A percentile compares a stretch with the other conserved stretches of the same genome.
These are phyloP conservation scores for Siderastrea radians DNA, from an alignment of 92 coral and sea anemone species.

Conservation along the genomic window DNA sequence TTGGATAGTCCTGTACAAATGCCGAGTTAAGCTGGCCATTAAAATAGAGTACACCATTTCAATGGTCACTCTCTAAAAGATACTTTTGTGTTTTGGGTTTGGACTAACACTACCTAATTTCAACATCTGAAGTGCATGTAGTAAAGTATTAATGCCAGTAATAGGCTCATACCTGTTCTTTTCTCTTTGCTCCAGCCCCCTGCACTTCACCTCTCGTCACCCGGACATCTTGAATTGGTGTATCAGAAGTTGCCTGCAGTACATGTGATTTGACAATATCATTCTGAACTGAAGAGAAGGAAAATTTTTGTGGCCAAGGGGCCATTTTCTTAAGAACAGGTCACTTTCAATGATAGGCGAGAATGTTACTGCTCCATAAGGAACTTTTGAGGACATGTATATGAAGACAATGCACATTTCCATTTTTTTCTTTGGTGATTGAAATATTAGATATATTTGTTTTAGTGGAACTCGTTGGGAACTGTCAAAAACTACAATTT, in stretches of 20 bases:
- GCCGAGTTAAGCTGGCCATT: too few species aligned
- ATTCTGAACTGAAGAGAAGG: conserved; percentile 1
- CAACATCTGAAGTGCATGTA: conserved; percentile 12
- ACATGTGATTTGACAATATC: neutral
- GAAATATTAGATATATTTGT: neutral
- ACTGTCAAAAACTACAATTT: neutral
- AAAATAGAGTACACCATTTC: neutral
- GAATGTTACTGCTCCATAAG: too few species aligned
- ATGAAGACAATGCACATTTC: neutral
- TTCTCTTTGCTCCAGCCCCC: neutral
- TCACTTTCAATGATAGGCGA: conserved; percentile 10
- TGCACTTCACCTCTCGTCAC: neutral
- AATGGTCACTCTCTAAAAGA: neutral
- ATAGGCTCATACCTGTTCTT: neutral
- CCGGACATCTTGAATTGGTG: conserved; percentile 5
- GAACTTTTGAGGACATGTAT: too few species aligned
- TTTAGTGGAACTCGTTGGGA: neutral
- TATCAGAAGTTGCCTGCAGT: conserved; percentile 15
- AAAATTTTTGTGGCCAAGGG: conserved; percentile 6
- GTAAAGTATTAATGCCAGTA: conserved; percentile 6
- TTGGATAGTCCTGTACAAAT: too few species aligned
- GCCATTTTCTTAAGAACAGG: conserved; percentile 16
- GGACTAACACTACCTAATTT: too few species aligned
- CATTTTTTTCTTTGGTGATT: neutral
- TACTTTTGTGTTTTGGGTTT: too few species aligned